phyloP scores from a whole-genome alignment of 37 sponge, comb jelly and placozoan genomes.

The Chondrilla cf. caribensis region DNA sequence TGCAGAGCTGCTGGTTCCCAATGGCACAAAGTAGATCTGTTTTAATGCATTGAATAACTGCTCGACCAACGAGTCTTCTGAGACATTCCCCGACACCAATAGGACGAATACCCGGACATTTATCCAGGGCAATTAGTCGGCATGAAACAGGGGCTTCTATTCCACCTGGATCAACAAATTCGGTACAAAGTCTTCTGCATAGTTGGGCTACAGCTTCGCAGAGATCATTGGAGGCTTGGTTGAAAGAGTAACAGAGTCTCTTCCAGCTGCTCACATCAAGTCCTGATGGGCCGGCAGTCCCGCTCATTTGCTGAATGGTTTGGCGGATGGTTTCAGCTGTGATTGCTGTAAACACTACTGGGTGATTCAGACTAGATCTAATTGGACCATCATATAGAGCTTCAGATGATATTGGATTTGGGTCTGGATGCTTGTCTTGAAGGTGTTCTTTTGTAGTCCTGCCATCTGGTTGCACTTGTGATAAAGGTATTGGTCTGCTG shows the following conservation, averaged over 20 bases:
- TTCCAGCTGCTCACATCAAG: background rate
- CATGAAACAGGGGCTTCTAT: constrained; percentile 8
- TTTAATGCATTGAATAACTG: constrained; percentile 16
- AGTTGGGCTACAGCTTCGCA: background rate
- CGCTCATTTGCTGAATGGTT: background rate
- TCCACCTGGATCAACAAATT: constrained; percentile 3
- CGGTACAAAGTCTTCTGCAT: constrained; percentile 12
- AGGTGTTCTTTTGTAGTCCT: constrained; percentile 8
- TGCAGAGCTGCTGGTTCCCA: constrained; percentile 19
- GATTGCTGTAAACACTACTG: background rate
- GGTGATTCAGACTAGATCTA: constrained; percentile 4
- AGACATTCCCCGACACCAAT: constrained; percentile 6
- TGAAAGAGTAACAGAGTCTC: background rate
- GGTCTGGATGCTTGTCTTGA: constrained; percentile 4
- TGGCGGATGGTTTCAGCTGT: background rate
- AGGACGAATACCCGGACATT: constrained; percentile 12
- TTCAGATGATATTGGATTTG: background rate
- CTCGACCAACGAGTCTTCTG: constrained; percentile 20
- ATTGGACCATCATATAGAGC: background rate
- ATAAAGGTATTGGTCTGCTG: background rate
- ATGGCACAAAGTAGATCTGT: background rate
- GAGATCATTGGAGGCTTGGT: background rate
- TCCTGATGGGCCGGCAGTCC: background rate
- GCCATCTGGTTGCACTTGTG: background rate
- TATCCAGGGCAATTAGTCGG: constrained; percentile 22